Evolutionary conservation across 1,140 invertebrate species (phyloP).

Genomic region (Trichogramma pretiosum): DNA sequence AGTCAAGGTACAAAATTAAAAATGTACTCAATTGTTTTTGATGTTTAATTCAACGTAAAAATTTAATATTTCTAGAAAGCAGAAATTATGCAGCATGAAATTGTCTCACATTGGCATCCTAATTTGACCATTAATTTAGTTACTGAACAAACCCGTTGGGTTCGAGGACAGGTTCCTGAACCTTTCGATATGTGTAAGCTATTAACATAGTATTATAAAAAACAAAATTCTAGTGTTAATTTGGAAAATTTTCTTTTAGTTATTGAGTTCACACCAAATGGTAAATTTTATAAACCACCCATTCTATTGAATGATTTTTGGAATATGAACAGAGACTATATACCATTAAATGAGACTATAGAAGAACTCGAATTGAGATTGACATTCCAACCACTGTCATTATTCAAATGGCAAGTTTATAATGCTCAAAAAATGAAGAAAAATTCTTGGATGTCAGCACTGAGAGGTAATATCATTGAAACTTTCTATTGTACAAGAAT

Average conservation of each 20-base stretch:
- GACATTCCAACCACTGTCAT: constrained; percentile 87
- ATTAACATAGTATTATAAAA: no score
- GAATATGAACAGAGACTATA: constrained; percentile 95
- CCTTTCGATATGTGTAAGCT: constrained; percentile 82
- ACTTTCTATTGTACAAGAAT: neutral
- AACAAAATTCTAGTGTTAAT: neutral
- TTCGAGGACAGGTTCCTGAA: constrained; percentile 75
- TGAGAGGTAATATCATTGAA: constrained; percentile 32
- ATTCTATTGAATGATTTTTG: constrained; percentile 97
- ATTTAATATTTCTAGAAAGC: constrained; percentile 55
- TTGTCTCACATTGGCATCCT: constrained; percentile 98
- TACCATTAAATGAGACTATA: constrained; percentile 82
- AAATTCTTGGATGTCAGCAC: constrained; percentile 57
- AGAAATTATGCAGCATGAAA: constrained; percentile 73
- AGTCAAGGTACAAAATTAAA: constrained; percentile 39
- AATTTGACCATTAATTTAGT: constrained; percentile 95
- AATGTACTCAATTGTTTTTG: neutral
- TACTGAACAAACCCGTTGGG: constrained; percentile 91
- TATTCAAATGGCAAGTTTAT: constrained; percentile 98
- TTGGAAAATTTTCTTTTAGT: constrained; percentile 44
- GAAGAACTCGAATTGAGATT: constrained; percentile 63
- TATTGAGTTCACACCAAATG: constrained; percentile 78
- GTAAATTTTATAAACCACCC: constrained; percentile 84
- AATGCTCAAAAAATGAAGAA: constrained; percentile 89
- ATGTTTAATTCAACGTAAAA: constrained; percentile 1